phyloP scores from a whole-genome alignment of 1,140 invertebrate genomes.

The Eciton burchellii region DNA sequence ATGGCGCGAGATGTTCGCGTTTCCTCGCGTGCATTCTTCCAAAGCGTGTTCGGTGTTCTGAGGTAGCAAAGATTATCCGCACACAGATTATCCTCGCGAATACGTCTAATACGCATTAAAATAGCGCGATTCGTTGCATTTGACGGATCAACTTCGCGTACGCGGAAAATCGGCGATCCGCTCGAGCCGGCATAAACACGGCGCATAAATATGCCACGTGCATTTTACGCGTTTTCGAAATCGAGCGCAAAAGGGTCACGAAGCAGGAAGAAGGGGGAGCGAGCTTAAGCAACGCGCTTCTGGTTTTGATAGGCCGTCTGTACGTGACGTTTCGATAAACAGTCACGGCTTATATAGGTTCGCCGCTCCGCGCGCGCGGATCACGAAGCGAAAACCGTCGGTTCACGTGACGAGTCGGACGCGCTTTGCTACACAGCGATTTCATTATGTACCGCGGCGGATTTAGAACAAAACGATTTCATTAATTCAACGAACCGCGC shows the following conservation, averaged over 20 bases:
- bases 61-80: no score
- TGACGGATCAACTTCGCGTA: neutral
- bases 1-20: neutral
- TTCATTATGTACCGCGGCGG: conserved; percentile 21
- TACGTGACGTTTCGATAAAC: conserved; percentile 79
- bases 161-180: neutral
- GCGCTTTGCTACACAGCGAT: conserved; percentile 37
- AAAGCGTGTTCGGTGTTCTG: no score
- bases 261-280: conserved; percentile 60
- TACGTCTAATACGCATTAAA: no score
- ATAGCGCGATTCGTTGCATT: neutral
- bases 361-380: conserved; percentile 48
- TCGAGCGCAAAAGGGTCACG: conserved; percentile 27
- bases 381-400: conserved; percentile 66
- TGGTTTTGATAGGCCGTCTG: conserved; percentile 78
- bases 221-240: conserved; percentile 34
- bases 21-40: neutral
- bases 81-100: no score
- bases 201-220: neutral
- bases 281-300: conserved; percentile 68
- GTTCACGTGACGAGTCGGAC: conserved; percentile 33
- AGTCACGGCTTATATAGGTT: conserved; percentile 73
- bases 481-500: conserved; percentile 22
- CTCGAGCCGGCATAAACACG: neutral
- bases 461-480: conserved; percentile 46